A percentile compares a stretch with the other conserved stretches of the same genome.
phyloP scores from a whole-genome alignment of 2,888 invertebrate species.

The Andricus curvator region DNA sequence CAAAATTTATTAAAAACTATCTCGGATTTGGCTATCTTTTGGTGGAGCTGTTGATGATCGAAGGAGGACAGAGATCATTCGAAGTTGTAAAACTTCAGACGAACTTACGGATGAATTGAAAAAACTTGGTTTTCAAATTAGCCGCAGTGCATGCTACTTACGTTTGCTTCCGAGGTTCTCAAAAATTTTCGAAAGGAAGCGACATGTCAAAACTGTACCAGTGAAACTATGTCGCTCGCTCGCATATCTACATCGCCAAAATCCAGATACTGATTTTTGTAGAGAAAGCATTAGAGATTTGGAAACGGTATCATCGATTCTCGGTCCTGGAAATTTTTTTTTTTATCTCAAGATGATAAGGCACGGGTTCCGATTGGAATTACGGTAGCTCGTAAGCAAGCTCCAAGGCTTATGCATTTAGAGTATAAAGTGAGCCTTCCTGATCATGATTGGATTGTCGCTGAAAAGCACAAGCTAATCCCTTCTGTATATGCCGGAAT shows the following conservation, averaged over 20 bases:
- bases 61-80: conserved; percentile 41
- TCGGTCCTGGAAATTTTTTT: conserved; percentile 49
- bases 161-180: conserved; percentile 58
- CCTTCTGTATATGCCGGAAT: conserved; percentile 68
- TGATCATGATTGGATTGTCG: conserved; percentile 38
- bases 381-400: conserved; percentile 67
- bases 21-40: conserved; percentile 6
- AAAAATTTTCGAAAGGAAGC: conserved; percentile 59
- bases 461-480: conserved; percentile 65
- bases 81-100: conserved; percentile 47
- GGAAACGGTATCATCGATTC: conserved; percentile 56
- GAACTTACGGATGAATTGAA: conserved; percentile 38
- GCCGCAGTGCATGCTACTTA: conserved; percentile 58
- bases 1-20: not conserved
- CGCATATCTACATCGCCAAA: conserved; percentile 56
- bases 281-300: conserved; percentile 41
- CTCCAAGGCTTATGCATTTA: conserved; percentile 64
- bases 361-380: conserved; percentile 65
- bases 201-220: conserved; percentile 58
- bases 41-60: conserved; percentile 48
- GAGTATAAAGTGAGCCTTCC: conserved; percentile 58
- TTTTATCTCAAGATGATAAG: conserved; percentile 64
- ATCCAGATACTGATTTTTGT: conserved; percentile 58
- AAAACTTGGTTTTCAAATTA: conserved; percentile 53
- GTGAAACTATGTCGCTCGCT: conserved; percentile 42